Evolutionary conservation across 1,140 invertebrate species (phyloP), one percentile per base, ranked within the genome.

Genomic region (Ptiloglossa arizonensis): DNA sequence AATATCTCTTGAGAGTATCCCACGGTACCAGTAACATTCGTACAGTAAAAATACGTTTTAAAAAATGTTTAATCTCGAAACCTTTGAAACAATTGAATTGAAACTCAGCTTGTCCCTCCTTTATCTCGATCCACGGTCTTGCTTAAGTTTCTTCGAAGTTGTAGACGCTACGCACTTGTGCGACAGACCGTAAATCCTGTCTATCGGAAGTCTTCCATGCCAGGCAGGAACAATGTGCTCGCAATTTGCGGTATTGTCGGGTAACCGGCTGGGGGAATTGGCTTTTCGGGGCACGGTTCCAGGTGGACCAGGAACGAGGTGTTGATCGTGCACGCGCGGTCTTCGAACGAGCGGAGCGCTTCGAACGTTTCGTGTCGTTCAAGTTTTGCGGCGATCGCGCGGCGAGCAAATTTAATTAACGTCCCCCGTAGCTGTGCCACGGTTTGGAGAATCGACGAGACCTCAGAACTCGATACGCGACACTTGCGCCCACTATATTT

Each of bases 181-280:
- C 11, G 41, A 41, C 41, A 41, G 41, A 41, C 41, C 11, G 41
- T 82, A 80, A 76, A 74, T 80, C 56, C 69, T 22, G 60, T 57
- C 27, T 27, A 38, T 11, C 35, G 44, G 27, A 59, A 38, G 8
- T 63, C 38, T 38, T 27, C 41, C 46, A 29, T 32, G 54, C n/a
- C 24, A 41, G 35, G 32, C 19, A 24, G 2, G 60, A 57, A 41
- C 50, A 71, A 77, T 48, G 38, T 57, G 66, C 32, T 71, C 57
- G 67, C 56, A 60, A 77, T 71, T 73, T 77, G 57, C 57, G 67
- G 57, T n/a, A 71, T 71, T 59, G 48, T 71, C 17, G 46, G 56
- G 19, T 27, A 50, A 71, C 64, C 27, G 32, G 56, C 44, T 24
- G 11, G 35, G 17, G 44, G 35, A 62, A 52, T 62, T 52, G 44